These are phyloP conservation scores for Wasmannia auropunctata DNA, from an alignment of 1,140 invertebrate genomes.

Conservation along the genomic window DNA sequence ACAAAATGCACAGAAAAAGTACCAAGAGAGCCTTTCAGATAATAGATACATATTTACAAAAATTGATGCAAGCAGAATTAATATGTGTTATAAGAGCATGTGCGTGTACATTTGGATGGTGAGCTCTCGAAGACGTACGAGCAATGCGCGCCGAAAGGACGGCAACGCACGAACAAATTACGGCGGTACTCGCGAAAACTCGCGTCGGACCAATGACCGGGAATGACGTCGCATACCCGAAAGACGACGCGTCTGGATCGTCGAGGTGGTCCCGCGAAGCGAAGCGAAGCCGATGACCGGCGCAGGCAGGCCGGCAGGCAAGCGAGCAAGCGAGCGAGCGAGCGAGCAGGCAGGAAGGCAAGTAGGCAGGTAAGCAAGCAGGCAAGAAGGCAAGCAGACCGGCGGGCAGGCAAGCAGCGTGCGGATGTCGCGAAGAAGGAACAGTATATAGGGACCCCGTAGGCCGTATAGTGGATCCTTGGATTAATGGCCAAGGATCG, in stretches of 20 bases:
- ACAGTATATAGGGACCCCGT: conserved; percentile 55
- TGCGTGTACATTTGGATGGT: neutral
- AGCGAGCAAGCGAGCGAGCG: neutral
- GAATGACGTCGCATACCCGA: conserved; percentile 58
- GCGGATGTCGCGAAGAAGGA: conserved; percentile 28
- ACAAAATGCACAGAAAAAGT: neutral
- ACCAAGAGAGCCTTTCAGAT: neutral
- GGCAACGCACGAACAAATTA: conserved; percentile 36
- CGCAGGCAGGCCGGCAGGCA: neutral
- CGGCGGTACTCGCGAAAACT: conserved; percentile 43
- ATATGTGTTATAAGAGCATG: neutral
- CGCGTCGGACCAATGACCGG: conserved; percentile 54
- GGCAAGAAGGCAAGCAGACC: neutral
- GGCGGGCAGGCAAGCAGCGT: neutral
- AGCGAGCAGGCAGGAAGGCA: neutral
- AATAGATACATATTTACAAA: neutral
- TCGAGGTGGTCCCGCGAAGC: conserved; percentile 53
- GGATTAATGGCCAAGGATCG: conserved; percentile 71
- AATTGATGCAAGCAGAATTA: neutral
- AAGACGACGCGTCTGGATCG: conserved; percentile 58
- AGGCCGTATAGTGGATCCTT: conserved; percentile 34
- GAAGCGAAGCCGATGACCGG: conserved; percentile 52
- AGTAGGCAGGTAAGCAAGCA: neutral
- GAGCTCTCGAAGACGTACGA: neutral
- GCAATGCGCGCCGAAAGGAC: neutral